Conservation (phyloP, 1,140 invertebrate genomes). For the Nylanderia fulva region DNA sequence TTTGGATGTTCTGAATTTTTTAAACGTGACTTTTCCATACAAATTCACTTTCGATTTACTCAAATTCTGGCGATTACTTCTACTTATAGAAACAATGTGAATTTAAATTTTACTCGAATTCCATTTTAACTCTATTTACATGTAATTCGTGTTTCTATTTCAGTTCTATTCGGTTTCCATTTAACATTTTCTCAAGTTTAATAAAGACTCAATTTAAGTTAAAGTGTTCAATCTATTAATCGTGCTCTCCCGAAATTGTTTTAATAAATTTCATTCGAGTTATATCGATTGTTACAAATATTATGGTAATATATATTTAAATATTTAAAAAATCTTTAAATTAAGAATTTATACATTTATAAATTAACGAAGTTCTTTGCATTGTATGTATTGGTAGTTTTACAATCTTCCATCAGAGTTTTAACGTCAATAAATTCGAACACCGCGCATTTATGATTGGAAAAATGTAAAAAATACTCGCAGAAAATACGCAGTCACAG, state of each 20-base stretch:
- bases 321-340: background rate
- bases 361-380: background rate
- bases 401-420: background rate
- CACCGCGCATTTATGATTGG: background rate
- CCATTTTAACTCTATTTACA: conserved; percentile 42
- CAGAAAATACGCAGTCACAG: conserved; percentile 39
- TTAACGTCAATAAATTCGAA: background rate
- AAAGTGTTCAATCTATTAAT: conserved; percentile 7
- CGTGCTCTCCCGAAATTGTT: background rate
- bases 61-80: background rate
- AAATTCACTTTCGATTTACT: background rate
- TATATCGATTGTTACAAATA: background rate
- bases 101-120: conserved; percentile 48
- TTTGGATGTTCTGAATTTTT: conserved; percentile 17
- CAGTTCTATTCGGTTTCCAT: conserved; percentile 12
- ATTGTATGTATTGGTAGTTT: background rate
- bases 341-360: too few relatives aligned
- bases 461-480: background rate
- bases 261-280: conserved; percentile 12
- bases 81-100: conserved; percentile 19
- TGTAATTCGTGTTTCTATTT: conserved; percentile 17
- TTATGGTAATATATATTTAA: background rate
- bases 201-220: conserved; percentile 36
- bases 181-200: conserved; percentile 50
- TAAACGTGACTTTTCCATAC: conserved; percentile 13